Conservation (phyloP, 2,797 vertebrate genomes). For the Sebastes goodei region DNA sequence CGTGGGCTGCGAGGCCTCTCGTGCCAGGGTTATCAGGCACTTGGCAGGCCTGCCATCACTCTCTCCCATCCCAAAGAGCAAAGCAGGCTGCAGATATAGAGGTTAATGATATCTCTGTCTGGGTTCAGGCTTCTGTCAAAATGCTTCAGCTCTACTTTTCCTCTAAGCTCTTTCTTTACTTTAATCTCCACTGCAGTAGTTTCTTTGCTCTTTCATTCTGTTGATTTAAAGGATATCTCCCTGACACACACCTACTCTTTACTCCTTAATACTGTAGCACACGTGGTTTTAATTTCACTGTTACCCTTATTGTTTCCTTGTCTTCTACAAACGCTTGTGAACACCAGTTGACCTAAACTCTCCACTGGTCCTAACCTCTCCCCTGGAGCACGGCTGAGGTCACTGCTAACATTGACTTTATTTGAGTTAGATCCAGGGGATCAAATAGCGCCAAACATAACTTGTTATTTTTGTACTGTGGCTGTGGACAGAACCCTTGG, state of each 20-base stretch:
- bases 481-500: slow-evolving; percentile 57
- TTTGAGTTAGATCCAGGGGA: slow-evolving; percentile 67
- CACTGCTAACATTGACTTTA: slow-evolving; percentile 68
- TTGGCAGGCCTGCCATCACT: slow-evolving; percentile 62
- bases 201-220: neutral
- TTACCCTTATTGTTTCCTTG: neutral
- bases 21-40: slow-evolving; percentile 72
- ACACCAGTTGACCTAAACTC: slow-evolving; percentile 43
- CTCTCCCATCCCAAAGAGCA: slow-evolving; percentile 38
- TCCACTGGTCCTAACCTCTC: slow-evolving; percentile 49
- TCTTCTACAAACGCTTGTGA: slow-evolving; percentile 9
- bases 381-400: slow-evolving; percentile 52
- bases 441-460: slow-evolving; percentile 75
- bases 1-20: slow-evolving; percentile 38
- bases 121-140: neutral
- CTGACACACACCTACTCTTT: neutral
- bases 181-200: neutral
- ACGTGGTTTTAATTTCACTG: neutral
- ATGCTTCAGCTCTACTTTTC: neutral
- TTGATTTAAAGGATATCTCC: neutral
- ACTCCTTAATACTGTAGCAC: neutral
- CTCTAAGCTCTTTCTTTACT: neutral
- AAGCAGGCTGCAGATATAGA: slow-evolving; percentile 29
- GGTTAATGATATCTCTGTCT: slow-evolving; percentile 35
- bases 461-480: slow-evolving; percentile 73